Conservation (phyloP, 2,888 invertebrate species). For the Homarus gammarus region DNA sequence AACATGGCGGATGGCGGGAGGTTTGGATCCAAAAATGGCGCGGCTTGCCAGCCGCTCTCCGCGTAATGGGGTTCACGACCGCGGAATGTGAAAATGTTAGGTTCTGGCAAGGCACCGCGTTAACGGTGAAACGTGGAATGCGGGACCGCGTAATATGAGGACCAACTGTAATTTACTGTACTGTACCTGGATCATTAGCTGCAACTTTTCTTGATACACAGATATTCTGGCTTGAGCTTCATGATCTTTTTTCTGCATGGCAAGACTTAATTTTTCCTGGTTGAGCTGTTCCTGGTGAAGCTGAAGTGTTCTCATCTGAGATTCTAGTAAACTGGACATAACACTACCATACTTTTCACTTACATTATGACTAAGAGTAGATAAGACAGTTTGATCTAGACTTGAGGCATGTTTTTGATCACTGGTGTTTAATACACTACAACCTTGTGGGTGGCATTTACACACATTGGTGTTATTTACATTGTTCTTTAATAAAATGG, state of each 20-base stretch:
- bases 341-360: slow-evolving; percentile 35
- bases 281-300: slow-evolving; percentile 48
- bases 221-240: slow-evolving; percentile 27
- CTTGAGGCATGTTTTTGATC: not conserved
- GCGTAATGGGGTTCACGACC: no score
- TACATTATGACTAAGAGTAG: not conserved
- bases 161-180: not conserved
- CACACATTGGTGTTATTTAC: not conserved
- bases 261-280: slow-evolving; percentile 28
- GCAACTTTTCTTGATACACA: slow-evolving; percentile 20
- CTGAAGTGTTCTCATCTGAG: slow-evolving; percentile 42
- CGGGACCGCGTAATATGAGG: not conserved
- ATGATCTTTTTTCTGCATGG: slow-evolving; percentile 33
- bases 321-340: slow-evolving; percentile 18
- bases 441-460: slow-evolving; percentile 12
- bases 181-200: slow-evolving; percentile 45
- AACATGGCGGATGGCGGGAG: no score
- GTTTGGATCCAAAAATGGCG: no score
- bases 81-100: no score
- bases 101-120: no score
- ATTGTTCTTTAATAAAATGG: not conserved
- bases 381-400: not conserved
- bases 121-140: no score
- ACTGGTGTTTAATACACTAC: not conserved
- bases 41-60: no score